Evolutionary conservation across 2,113 vertebrate genomes (phyloP).

Genomic region (Fregetta grallaria): DNA sequence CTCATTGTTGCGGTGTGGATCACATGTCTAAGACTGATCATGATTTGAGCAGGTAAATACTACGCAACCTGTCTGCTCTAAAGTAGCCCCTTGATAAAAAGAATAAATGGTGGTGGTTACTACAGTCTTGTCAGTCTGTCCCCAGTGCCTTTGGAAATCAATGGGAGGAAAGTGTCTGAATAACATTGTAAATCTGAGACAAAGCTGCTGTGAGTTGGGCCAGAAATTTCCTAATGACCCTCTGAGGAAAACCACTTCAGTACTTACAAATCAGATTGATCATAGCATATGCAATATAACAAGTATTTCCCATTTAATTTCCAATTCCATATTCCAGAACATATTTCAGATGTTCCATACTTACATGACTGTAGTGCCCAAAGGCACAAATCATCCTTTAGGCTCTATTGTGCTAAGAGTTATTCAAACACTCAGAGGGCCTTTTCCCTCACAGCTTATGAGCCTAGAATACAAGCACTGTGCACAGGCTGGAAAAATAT

Average conservation of each 20-base stretch:
- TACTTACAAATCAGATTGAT: conserved; percentile 32
- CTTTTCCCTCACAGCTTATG: conserved; percentile 7
- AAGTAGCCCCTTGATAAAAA: background rate
- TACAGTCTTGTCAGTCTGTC: background rate
- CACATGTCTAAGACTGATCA: background rate
- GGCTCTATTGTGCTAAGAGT: background rate
- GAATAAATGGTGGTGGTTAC: background rate
- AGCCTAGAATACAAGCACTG: background rate
- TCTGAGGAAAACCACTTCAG: background rate
- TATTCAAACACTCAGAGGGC: conserved; percentile 9
- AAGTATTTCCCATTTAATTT: conserved; percentile 37
- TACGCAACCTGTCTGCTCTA: background rate
- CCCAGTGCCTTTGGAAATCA: background rate
- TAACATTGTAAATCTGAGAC: background rate
- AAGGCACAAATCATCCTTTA: conserved; percentile 38
- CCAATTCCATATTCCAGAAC: conserved; percentile 9
- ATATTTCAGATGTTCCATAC: background rate
- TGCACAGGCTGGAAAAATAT: conserved; percentile 7
- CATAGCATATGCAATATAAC: conserved; percentile 16
- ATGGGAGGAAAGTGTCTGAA: background rate
- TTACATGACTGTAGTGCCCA: background rate
- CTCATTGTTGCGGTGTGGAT: fast-evolving
- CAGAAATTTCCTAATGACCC: background rate
- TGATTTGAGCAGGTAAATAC: background rate
- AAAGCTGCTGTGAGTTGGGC: background rate